A percentile compares a stretch with the other conserved stretches of the same genome.
These are phyloP conservation scores for Agriotes lineatus DNA, from an alignment of 2,888 invertebrate species.

Conservation along the genomic window DNA sequence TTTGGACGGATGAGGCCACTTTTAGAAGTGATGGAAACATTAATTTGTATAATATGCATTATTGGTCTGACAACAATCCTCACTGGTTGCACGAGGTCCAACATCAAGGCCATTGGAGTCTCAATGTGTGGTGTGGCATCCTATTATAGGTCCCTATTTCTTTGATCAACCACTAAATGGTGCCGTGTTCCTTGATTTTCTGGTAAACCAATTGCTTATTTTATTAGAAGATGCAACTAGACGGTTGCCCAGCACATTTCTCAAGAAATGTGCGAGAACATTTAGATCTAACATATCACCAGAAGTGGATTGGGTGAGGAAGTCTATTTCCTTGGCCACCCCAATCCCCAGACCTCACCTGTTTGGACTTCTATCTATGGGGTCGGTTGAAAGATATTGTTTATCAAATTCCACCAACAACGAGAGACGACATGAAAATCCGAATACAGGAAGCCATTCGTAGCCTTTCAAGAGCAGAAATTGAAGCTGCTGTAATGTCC, in stretches of 20 bases:
- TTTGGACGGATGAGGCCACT: conserved; percentile 40
- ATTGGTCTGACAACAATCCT: not conserved
- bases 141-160: too few species aligned
- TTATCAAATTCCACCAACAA: conserved; percentile 12
- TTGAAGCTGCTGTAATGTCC: too few species aligned
- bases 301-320: conserved; percentile 24
- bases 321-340: conserved; percentile 15
- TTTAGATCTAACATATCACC: conserved; percentile 24
- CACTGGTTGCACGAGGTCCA: not conserved
- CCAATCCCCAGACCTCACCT: conserved; percentile 14
- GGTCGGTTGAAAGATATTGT: conserved; percentile 8
- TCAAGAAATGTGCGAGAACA: conserved; percentile 17
- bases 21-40: not conserved
- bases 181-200: not conserved
- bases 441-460: too few species aligned
- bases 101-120: not conserved
- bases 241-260: conserved; percentile 43
- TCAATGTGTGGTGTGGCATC: too few species aligned
- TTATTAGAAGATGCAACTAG: conserved; percentile 41
- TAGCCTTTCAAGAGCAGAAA: too few species aligned
- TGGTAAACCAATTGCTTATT: not conserved
- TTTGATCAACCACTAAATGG: too few species aligned
- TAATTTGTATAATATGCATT: not conserved
- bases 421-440: too few species aligned
- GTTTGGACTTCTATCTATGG: conserved; percentile 16